phyloP scores from a whole-genome alignment of 2,888 invertebrate species.

The Chrysodeixis includens region DNA sequence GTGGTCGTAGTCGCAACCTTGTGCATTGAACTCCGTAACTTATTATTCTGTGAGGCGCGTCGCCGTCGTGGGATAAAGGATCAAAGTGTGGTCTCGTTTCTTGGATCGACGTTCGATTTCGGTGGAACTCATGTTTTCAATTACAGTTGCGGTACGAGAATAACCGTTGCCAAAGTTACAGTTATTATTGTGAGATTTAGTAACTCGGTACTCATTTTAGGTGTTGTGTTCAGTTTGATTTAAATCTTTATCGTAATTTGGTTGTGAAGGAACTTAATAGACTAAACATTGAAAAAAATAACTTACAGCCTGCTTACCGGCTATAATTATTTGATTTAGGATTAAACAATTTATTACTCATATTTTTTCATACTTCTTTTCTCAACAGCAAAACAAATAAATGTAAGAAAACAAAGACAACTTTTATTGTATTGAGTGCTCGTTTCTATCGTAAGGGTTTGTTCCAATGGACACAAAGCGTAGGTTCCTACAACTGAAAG shows the following conservation, averaged over 20 bases:
- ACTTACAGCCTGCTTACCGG: too few relatives aligned
- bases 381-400: too few relatives aligned
- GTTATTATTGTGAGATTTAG: not conserved
- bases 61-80: slow-evolving; percentile 68
- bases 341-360: too few relatives aligned
- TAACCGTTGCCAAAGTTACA: not conserved
- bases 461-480: slow-evolving; percentile 36
- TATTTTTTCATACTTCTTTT: too few relatives aligned
- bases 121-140: slow-evolving; percentile 19
- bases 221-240: not conserved
- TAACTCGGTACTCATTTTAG: too few relatives aligned
- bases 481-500: slow-evolving; percentile 28
- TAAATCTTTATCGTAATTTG: too few relatives aligned
- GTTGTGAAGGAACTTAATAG: too few relatives aligned
- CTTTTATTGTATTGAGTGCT: not conserved
- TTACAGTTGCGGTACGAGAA: slow-evolving; percentile 16
- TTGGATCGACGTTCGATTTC: slow-evolving; percentile 35
- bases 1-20: slow-evolving; percentile 48
- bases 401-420: too few relatives aligned
- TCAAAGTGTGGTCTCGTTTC: slow-evolving; percentile 56
- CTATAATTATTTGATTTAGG: too few relatives aligned
- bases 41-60: slow-evolving; percentile 64
- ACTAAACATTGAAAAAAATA: too few relatives aligned
- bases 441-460: slow-evolving; percentile 15
- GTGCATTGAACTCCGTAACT: slow-evolving; percentile 68